Evolutionary conservation across 2,888 invertebrate genomes (phyloP), one percentile per base, ranked within the genome.

Genomic region (Autographa gamma): DNA sequence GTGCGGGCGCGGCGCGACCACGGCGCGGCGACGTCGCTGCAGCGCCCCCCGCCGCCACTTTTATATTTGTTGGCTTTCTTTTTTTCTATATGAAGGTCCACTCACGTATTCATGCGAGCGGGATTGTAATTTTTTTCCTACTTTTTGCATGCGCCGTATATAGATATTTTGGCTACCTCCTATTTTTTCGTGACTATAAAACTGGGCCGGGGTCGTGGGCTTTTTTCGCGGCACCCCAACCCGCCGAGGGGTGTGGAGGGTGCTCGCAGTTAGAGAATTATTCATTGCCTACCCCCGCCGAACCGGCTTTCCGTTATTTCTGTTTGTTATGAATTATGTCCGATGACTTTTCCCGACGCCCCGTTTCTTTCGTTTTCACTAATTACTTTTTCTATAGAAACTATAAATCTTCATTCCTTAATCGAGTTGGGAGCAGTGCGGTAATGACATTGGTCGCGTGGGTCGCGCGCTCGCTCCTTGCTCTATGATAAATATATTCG

Each of bases 271-370:
- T 94, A 94, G 93, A 93, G 93, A 95, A 95, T 95, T 95, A 95
- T 95, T 95, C 95, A 95, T 95, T 95, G 95, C 95, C 95, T 91
- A 93, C 95, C 95, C 94, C 89, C 93, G 91, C 94, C 93, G 92
- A 94, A 94, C 93, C 90, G 92, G 93, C 93, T 93, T 94, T 93
- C 93, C 93, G 93, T 95, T 95, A 95, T 95, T 95, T 95, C 92
- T 95, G 94, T 94, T 95, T 95, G 95, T 94, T 95, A 95, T 95
- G 94, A 95, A 95, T 95, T 95, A 95, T 95, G 92, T 93, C 93
- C 93, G 93, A 94, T 94, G 94, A 95, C 94, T 94, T 94, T 93
- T 92, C 92, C 86, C 91, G 91, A 91, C 92, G 92, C 90, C 88
- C 89, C 89, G 91, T 92, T 94, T 93, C 94, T 94, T 94, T 93